A percentile compares a stretch with the other conserved stretches of the same genome.
phyloP scores from a whole-genome alignment of 2,113 vertebrate species.

The Oncorhynchus gorbuscha region DNA sequence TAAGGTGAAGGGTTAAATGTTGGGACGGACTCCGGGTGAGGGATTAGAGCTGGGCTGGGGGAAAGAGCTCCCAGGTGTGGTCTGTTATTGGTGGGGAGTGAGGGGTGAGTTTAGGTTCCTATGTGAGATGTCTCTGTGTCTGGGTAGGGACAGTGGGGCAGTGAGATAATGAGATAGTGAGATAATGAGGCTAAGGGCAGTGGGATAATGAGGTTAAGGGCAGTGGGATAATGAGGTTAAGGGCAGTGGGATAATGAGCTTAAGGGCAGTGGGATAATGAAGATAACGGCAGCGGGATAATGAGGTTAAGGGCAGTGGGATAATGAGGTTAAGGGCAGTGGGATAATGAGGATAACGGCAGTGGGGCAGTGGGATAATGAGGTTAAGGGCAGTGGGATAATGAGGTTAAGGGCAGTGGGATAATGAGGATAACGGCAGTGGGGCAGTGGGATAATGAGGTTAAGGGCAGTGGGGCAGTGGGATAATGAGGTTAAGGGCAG shows the following conservation, averaged over 20 bases:
- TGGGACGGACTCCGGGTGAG: too few species aligned
- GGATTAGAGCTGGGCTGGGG: too few species aligned
- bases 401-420: background rate
- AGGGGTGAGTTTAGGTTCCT: background rate
- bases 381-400: background rate
- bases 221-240: background rate
- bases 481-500: too few species aligned
- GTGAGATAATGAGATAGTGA: background rate
- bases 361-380: background rate
- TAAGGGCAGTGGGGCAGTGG: background rate
- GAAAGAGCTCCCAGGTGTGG: too few species aligned
- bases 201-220: background rate
- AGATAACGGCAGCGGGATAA: background rate
- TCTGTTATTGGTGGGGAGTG: background rate
- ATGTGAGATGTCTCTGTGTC: background rate
- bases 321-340: background rate
- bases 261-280: too few species aligned
- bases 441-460: too few species aligned
- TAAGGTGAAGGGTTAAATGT: too few species aligned
- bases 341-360: background rate
- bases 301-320: slow-evolving; percentile 17
- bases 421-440: too few species aligned
- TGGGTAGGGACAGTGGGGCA: background rate
- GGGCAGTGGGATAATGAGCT: background rate
- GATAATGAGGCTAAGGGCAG: background rate